Evolutionary conservation across 2,797 vertebrate genomes (phyloP).

Genomic region (Linurgus olivaceus): DNA sequence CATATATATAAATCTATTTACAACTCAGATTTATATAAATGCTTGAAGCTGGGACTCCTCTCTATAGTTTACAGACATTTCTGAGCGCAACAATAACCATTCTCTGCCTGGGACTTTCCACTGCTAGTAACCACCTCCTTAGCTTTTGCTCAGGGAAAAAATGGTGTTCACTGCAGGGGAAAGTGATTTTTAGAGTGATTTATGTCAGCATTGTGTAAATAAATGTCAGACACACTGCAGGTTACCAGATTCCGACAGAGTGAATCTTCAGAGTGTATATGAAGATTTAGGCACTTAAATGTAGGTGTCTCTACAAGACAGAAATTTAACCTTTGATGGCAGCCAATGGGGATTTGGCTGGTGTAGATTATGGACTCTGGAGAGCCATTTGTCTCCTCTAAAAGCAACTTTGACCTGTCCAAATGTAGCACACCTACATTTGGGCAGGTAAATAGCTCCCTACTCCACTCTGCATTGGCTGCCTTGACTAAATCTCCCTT

Average conservation of each 20-base stretch:
- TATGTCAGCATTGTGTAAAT: not conserved
- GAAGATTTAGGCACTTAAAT: not conserved
- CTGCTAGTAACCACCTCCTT: not conserved
- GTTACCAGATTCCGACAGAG: not conserved
- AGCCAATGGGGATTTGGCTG: not conserved
- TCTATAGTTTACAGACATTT: not conserved
- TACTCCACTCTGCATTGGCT: not conserved
- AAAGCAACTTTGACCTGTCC: not conserved
- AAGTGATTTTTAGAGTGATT: not conserved
- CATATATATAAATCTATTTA: not conserved
- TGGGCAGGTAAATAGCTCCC: not conserved
- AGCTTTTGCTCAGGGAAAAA: not conserved
- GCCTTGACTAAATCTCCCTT: not conserved
- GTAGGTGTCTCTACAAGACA: not conserved
- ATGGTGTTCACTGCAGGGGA: not conserved
- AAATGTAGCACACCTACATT: not conserved
- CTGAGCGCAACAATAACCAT: not conserved
- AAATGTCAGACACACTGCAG: not conserved
- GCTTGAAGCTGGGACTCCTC: not conserved
- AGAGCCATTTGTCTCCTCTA: not conserved
- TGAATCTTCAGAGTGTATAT: not conserved
- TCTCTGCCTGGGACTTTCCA: not conserved
- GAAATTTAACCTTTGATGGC: not conserved
- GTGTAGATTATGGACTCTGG: not conserved
- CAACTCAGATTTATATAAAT: not conserved